Conservation (phyloP, 2,797 vertebrate genomes). For the Decapterus maruadsi region DNA sequence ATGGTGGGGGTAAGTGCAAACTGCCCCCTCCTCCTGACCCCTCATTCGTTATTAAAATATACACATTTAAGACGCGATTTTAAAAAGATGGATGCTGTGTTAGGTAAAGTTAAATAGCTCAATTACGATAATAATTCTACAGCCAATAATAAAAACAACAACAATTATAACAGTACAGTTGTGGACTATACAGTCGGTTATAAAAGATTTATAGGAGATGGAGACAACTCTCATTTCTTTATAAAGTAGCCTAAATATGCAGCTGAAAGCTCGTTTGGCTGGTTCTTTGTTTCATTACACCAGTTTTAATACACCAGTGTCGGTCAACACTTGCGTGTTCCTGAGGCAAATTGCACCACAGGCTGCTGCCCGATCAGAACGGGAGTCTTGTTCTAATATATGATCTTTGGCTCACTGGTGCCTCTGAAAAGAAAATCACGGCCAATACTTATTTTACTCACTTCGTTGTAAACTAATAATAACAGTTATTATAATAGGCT, state of each 20-base stretch:
- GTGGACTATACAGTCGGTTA: background rate
- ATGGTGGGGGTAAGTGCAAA: background rate
- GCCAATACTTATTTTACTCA: background rate
- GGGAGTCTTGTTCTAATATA: background rate
- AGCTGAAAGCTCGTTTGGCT: background rate
- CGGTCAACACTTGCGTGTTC: background rate
- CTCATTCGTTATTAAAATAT: background rate
- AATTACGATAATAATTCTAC: slow-evolving; percentile 5
- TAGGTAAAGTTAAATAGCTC: background rate
- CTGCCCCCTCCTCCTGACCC: background rate
- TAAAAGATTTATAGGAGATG: background rate
- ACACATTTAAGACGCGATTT: background rate
- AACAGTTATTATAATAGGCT: too few species aligned
- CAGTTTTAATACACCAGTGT: slow-evolving; percentile 4
- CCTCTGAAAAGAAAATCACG: background rate
- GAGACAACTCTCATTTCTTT: background rate
- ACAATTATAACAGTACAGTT: background rate
- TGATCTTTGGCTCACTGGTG: background rate
- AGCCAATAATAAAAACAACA: background rate
- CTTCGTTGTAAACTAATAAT: background rate
- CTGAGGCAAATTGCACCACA: background rate
- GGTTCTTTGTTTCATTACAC: slow-evolving; percentile 38
- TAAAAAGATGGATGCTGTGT: background rate
- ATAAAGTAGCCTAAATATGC: background rate
- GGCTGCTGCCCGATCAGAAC: slow-evolving; percentile 5